Evolutionary conservation across 2,113 vertebrate species (phyloP), one percentile per base, ranked within the genome.

Genomic region (Microcebus ravelobensis): DNA sequence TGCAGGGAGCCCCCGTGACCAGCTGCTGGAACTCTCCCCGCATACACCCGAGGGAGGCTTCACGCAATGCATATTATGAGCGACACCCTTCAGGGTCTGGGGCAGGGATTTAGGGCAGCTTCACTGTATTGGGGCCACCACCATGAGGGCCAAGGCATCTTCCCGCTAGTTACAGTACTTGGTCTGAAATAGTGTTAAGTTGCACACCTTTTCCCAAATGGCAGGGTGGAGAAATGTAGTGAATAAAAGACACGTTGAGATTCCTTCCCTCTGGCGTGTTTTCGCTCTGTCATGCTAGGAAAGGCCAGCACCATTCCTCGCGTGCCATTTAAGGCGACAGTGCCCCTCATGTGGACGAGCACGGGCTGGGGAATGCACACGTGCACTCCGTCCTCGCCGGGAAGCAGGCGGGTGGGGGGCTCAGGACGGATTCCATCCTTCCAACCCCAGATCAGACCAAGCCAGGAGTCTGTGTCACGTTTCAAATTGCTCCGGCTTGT

Each of bases 361-460:
- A 8, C 45, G 45, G 25, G 9, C 7, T 61, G 25, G 25, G 29
- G 36, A 42, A 25, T 50, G 20, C 3, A 2, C 21, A 8, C 77
- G 11, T 25, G 10, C 48, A 20, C 25, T 8, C 25, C 14, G 3
- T 14, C 42, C 42, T 76, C 59, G 0, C 36, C 12, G 3, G 12
- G 36, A 81, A 29, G 34, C 52, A 59, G 4, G 34, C 11, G 52
- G 86, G 12, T 7, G 17, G 61, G 29, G 27, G 21, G 0, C n/a
- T 20, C 29, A 45, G 27, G 71, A n/a, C 2, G 15, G 12, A 48
- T 48, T 45, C 63, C 29, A 34, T 86, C 95, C 68, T 71, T 25
- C 67, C 55, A 76, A 91, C 50, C 92, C 95, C 63, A 97, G 61
- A 23, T 87, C 80, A 91, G 39, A 52, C 59, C 39, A 89, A 95